Evolutionary conservation across 2,888 invertebrate genomes (phyloP).

Genomic region (Nesidiocoris tenuis): DNA sequence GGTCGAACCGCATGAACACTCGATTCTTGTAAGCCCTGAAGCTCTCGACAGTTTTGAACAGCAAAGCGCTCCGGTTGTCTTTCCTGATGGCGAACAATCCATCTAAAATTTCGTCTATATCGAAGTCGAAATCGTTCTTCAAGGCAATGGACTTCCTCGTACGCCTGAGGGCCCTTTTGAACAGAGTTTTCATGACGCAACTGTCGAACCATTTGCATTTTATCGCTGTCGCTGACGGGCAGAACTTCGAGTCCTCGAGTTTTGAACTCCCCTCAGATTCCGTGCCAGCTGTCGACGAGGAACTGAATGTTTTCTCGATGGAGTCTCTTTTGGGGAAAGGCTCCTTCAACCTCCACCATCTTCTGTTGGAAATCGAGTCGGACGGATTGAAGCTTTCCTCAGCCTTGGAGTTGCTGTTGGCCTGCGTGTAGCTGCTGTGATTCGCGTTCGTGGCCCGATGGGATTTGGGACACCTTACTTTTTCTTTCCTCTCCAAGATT

Average conservation of each 20-base stretch:
- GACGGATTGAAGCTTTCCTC: conserved; percentile 1
- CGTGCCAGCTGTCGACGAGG: not conserved
- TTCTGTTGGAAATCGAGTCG: not conserved
- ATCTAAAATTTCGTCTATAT: conserved; percentile 30
- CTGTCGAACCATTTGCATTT: conserved; percentile 32
- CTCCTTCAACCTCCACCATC: conserved; percentile 26
- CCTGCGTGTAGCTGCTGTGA: not conserved
- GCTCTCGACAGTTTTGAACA: conserved; percentile 1
- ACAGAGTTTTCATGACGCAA: conserved; percentile 20
- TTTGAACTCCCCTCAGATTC: conserved; percentile 9
- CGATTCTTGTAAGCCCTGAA: conserved; percentile 13
- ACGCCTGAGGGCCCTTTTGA: conserved; percentile 13
- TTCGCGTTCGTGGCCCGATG: not conserved
- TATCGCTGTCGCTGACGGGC: not conserved
- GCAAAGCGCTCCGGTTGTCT: not conserved
- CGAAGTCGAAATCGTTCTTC: conserved; percentile 19
- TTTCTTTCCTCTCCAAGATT: conserved; percentile 24
- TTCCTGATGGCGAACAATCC: conserved; percentile 9
- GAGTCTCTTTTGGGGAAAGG: conserved; percentile 38
- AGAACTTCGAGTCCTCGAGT: not conserved
- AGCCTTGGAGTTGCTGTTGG: not conserved
- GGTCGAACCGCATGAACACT: conserved; percentile 6
- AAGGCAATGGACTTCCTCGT: conserved; percentile 12
- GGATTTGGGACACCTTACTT: conserved; percentile 8
- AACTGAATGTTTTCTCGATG: conserved; percentile 23